Percentiles rank a stretch among this genome's conserved stretches.
These are phyloP conservation scores for Eilema depressum DNA, from an alignment of 2,888 invertebrate species.

Conservation along the genomic window DNA sequence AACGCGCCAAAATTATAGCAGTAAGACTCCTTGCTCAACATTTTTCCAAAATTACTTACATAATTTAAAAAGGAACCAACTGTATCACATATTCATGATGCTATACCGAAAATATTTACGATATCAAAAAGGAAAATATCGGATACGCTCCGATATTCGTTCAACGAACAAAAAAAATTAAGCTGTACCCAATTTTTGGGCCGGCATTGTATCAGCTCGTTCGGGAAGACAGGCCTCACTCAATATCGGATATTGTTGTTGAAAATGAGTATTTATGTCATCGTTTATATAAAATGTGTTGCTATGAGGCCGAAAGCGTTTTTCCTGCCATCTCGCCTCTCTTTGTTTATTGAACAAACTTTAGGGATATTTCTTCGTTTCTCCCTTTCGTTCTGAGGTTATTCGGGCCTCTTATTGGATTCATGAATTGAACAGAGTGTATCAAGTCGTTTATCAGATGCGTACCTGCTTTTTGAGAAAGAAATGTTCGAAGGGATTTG, in stretches of 20 bases:
- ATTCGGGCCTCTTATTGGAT: slow-evolving; percentile 53
- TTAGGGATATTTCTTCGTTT: slow-evolving; percentile 55
- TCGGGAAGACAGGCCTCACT: slow-evolving; percentile 83
- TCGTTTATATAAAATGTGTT: slow-evolving; percentile 83
- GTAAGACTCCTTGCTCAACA: neutral
- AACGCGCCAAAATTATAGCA: neutral
- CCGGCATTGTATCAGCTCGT: slow-evolving; percentile 61
- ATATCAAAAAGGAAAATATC: slow-evolving; percentile 54
- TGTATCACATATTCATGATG: slow-evolving; percentile 53
- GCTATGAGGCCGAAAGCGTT: slow-evolving; percentile 64
- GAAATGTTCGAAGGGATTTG: slow-evolving; percentile 34
- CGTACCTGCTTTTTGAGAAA: slow-evolving; percentile 40
- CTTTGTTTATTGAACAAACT: slow-evolving; percentile 62
- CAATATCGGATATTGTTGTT: slow-evolving; percentile 87
- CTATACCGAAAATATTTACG: slow-evolving; percentile 51
- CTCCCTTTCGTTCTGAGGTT: slow-evolving; percentile 49
- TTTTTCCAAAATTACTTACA: slow-evolving; percentile 10
- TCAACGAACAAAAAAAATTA: slow-evolving; percentile 55
- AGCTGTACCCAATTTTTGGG: slow-evolving; percentile 52
- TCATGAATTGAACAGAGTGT: slow-evolving; percentile 55
- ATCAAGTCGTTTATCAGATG: slow-evolving; percentile 54
- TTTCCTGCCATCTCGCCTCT: slow-evolving; percentile 63
- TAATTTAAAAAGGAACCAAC: slow-evolving; percentile 25
- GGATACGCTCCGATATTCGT: slow-evolving; percentile 37
- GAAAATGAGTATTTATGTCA: slow-evolving; percentile 86